These are phyloP conservation scores for Hystrix cristata DNA, from an alignment of 2,113 vertebrate species.

Conservation along the genomic window DNA sequence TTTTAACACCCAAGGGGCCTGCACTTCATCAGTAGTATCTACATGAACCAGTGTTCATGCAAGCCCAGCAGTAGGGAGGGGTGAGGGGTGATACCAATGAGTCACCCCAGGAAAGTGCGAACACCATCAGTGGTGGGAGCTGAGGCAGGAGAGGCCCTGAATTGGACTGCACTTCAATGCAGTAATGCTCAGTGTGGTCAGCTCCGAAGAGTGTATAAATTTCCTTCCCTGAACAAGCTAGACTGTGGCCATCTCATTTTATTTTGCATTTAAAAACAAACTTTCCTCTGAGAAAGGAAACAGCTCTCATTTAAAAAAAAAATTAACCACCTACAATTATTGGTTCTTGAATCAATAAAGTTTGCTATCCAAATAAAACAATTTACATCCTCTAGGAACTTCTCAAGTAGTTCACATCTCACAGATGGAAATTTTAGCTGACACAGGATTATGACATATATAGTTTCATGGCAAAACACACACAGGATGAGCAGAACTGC, in stretches of 20 bases:
- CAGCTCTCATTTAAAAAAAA: background rate
- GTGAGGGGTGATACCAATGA: no score
- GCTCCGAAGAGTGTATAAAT: rapidly evolving
- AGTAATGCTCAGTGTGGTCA: background rate
- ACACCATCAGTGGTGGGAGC: background rate
- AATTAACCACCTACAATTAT: background rate
- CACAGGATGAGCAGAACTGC: background rate
- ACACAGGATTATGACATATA: background rate
- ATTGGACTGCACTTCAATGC: background rate
- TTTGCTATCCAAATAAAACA: conserved; percentile 53
- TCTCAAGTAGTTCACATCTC: background rate
- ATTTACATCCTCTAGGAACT: conserved; percentile 39
- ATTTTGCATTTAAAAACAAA: background rate
- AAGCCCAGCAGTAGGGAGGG: background rate
- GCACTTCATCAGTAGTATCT: background rate
- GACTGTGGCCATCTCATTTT: background rate
- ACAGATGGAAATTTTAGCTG: background rate
- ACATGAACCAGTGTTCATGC: background rate
- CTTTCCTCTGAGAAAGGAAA: background rate
- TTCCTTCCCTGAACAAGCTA: background rate
- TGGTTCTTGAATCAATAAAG: conserved; percentile 56
- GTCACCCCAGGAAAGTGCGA: background rate
- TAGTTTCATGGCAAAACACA: background rate
- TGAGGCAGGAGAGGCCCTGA: background rate
- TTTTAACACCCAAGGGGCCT: background rate